These are phyloP conservation scores for Pontoporia blainvillei DNA, from an alignment of 2,113 vertebrate species.

Conservation along the genomic window DNA sequence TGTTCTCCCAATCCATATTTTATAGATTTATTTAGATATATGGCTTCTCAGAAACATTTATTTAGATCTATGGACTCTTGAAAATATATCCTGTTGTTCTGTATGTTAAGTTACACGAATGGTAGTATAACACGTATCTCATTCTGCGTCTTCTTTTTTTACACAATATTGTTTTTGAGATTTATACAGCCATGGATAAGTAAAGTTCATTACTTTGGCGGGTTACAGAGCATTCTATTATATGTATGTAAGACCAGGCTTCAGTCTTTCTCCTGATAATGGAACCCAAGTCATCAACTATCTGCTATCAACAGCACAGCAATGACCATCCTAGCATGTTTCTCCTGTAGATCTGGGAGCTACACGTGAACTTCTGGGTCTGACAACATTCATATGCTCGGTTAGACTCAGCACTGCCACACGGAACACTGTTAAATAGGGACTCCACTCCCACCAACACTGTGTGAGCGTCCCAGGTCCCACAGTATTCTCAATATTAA, in stretches of 20 bases:
- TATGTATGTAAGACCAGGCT: not conserved
- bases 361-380: not conserved
- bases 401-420: not conserved
- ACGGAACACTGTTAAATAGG: not conserved
- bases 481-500: not conserved
- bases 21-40: not conserved
- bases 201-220: not conserved
- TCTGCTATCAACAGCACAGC: not conserved
- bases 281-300: not conserved
- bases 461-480: not conserved
- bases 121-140: not conserved
- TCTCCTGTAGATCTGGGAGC: not conserved
- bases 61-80: not conserved
- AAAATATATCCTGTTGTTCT: not conserved
- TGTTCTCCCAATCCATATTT: not conserved
- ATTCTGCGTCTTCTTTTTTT: not conserved
- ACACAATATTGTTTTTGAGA: not conserved
- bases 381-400: not conserved
- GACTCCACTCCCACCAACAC: not conserved
- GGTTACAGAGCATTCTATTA: not conserved
- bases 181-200: not conserved
- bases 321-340: not conserved
- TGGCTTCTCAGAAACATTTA: not conserved
- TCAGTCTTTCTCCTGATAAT: not conserved
- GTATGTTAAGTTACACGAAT: not conserved